Evolutionary conservation across 2,888 invertebrate species (phyloP), one percentile per base, ranked within the genome.

Genomic region (Eupithecia subfuscata): DNA sequence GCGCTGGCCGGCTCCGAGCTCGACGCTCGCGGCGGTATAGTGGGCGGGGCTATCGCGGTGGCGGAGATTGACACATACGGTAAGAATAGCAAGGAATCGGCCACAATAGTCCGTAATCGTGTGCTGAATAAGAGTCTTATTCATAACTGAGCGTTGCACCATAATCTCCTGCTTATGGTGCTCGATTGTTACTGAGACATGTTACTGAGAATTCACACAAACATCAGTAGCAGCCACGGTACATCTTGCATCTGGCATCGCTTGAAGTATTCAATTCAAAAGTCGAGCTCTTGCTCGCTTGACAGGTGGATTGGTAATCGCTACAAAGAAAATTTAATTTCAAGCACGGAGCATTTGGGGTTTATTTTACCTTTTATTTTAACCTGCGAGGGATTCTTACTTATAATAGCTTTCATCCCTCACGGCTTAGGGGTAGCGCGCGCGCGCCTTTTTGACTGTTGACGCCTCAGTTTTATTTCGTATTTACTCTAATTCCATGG

Each of bases 21-120:
- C 74, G 99, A 99, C 90, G 99, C 99, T 18, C 98, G 98, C 91
- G 99, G 98, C 73, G 99, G 99, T 82, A 99, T 99, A 87, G 99
- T 99, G 43, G 99, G 99, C 88, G 99, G 99, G 37, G 98, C 97
- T 83, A 98, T 99, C 85, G 97, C 98, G 89, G 96, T 99, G 60
- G 97, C 98, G 80, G 97, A 97, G 88, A 97, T 99, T 81, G 97
- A 98, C 88, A 98, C 98, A 0, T 97, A 97, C 87, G 96, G 97
- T 97, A 63, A 30, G 9, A 4, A 11, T 0, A 14, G 34, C 30
- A 11, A 0, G n/a, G 0, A 30, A 34, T 8, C n/a, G 1, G 7
- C 6, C 45, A 6, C 45, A 45, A n/a, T 56, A 22, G 56, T 60
- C 60, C 12, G 25, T 48, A 48, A 18, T 7, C n/a, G 2, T 48